A percentile compares a stretch with the other conserved stretches of the same genome.
phyloP scores from a whole-genome alignment of 2,113 vertebrate species.

The Ophiodon elongatus region DNA sequence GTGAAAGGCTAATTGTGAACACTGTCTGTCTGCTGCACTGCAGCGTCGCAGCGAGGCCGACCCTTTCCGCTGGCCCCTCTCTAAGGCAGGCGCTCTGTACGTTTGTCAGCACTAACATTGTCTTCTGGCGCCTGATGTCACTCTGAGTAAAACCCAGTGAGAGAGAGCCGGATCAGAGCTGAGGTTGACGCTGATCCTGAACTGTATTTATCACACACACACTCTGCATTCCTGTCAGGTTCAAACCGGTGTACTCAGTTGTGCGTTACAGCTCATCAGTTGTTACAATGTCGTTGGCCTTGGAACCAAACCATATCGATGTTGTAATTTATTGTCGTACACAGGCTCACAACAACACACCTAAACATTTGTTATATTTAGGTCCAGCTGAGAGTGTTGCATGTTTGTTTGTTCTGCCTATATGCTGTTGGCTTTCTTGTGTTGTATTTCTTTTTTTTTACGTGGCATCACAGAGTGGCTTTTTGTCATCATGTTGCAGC shows the following conservation, averaged over 20 bases:
- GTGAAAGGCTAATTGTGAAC: constrained; percentile 66
- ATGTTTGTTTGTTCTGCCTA: not conserved
- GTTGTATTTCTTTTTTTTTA: not conserved
- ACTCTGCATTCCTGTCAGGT: constrained; percentile 3
- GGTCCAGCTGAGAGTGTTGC: not conserved
- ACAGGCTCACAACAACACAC: not conserved
- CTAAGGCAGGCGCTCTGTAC: constrained; percentile 60
- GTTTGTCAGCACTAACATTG: constrained; percentile 85
- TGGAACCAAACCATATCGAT: not conserved
- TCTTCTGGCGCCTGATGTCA: constrained; percentile 78
- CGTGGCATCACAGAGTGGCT: not conserved
- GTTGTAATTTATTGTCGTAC: not conserved
- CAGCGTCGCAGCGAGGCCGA: constrained; percentile 26
- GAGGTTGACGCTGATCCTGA: constrained; percentile 51
- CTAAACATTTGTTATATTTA: not conserved
- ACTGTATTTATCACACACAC: constrained; percentile 35
- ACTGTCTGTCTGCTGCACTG: constrained; percentile 15
- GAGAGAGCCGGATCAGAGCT: constrained; percentile 26
- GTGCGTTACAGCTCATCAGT: not conserved
- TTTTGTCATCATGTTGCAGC: not conserved
- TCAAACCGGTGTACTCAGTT: not conserved
- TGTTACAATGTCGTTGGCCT: not conserved
- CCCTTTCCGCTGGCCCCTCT: constrained; percentile 74
- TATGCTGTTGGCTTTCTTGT: not conserved
- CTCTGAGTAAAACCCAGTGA: constrained; percentile 70